Base-by-base conservation (phyloP, 2,113 vertebrate species). In the Phalacrocorax aristotelis region DNA sequence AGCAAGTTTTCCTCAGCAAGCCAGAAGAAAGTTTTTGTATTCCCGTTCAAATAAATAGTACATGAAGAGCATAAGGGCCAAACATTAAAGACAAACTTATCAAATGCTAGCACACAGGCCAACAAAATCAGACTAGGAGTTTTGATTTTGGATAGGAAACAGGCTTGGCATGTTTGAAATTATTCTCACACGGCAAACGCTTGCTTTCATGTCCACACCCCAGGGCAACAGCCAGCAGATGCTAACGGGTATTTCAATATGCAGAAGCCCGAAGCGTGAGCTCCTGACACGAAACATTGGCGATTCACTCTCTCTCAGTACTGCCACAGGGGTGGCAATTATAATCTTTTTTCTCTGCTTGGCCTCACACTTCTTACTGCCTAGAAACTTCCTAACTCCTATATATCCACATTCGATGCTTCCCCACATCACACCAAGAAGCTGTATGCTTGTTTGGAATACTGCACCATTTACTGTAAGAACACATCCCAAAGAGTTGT, bases 341-440 rank as follows among this genome's bases (percentile, higher is more conserved):
- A 36, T 19, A n/a, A 51, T 22, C 34, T n/a, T 44, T 69, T 71
- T 74, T 40, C 40, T 49, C 75, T 66, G 52, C 40, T 38, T 49
- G 30, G 27, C 55, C 27, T 65, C 30, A 23, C 18, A 7, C 14
- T 69, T 74, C n/a, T 51, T 52, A 46, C 40, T 55, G 58, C 36
- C 48, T 40, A 32, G 25, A 68, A 90, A 40, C 36, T 34, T 66
- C 48, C 68, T 15, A 32, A 29, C 44, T 57, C 36, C 40, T 61
- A 32, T 9, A 11, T 22, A 46, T 7, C 17, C 5, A 6, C 57
- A 34, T 21, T 19, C 6, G 2, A 27, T 23, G 15, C 38, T 57
- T 78, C 11, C n/a, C 54, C 13, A 0, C 0, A 0, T 27, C 46
- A 7, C 49, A n/a, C 7, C 3, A 4, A 82, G 70, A 32, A 51